Evolutionary conservation across 1,140 invertebrate genomes (phyloP).

Genomic region (Paramacrobiotus metropolitanus): DNA sequence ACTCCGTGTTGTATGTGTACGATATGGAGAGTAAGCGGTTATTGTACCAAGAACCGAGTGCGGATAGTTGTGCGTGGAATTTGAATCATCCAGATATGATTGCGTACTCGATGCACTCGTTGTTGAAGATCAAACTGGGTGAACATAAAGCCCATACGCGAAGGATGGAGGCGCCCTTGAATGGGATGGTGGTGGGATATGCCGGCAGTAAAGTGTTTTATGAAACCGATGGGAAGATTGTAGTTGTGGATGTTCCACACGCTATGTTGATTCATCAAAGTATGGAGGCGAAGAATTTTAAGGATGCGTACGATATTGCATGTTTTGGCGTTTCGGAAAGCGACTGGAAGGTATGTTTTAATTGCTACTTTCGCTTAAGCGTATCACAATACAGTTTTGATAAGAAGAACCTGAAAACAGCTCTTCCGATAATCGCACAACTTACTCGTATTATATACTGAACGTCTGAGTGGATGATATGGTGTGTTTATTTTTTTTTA

Average conservation of each 20-base stretch:
- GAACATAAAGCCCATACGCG: not conserved
- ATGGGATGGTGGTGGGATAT: not conserved
- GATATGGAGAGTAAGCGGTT: not conserved
- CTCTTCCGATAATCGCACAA: too few species aligned
- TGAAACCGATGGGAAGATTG: not conserved
- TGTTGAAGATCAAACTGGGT: constrained; percentile 1
- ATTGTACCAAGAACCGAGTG: not conserved
- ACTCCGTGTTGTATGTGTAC: not conserved
- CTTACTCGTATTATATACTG: too few species aligned
- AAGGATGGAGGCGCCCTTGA: not conserved
- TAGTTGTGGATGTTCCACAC: not conserved
- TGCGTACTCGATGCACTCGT: not conserved
- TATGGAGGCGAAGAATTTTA: not conserved
- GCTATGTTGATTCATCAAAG: constrained; percentile 1
- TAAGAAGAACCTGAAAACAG: too few species aligned
- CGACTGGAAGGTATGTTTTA: constrained; percentile 3
- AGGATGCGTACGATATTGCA: not conserved
- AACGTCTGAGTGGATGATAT: too few species aligned
- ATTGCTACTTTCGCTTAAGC: too few species aligned
- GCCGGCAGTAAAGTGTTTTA: constrained; percentile 2
- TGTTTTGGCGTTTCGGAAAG: not conserved
- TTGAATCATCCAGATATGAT: not conserved
- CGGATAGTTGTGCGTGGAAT: constrained; percentile 3
- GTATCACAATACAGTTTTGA: too few species aligned
- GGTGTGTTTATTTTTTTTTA: too few species aligned